Evolutionary conservation across 2,888 invertebrate species (phyloP), one percentile per base, ranked within the genome.

Genomic region (Deilephila porcellus): DNA sequence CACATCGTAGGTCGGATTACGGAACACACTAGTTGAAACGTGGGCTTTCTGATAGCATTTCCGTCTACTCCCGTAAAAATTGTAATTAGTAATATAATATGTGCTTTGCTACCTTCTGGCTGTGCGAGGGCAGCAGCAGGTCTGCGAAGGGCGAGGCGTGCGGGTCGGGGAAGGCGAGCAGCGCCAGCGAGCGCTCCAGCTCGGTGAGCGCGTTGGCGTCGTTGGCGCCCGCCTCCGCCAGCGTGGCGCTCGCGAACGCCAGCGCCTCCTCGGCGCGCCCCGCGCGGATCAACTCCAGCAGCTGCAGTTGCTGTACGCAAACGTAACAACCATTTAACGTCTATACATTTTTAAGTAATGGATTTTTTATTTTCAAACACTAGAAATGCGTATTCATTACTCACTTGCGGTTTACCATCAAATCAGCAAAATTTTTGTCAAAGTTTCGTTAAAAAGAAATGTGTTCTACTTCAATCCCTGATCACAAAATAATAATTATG

Each of bases 161-260:
- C 0, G 99, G 99, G 86, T 99, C 98, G 76, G 99, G 99, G 91
- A 99, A 99, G 7, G 99, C 99, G 25, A 99, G 91, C 73, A 99
- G 93, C 0, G 99, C 99, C 73, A 99, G 94, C 0, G 99, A 99
- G 76, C 99, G 95, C 91, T 99, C 99, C 74, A 99, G 92, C 91
- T 99, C 99, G 0, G 94, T 93, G 19, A 96, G 90, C n/a, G 96
- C 96, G 60, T 94, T 95, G 63, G 97, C 96, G 90, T 98, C 97
- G 19, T 96, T 97, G 81, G 98, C 98, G 4, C 98, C 98, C 17
- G 98, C 97, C 90, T 98, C 98, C 32, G 98, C 98, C 32, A 99
- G 93, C 79, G 98, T 97, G 63, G 97, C 97, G 85, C 98, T 98
- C 0, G 99, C 98, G 91, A 98, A 99, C 60, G 97, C 96, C 7